Evolutionary conservation across 2,888 invertebrate genomes (phyloP).

Genomic region (Synanthedon myopaeformis): DNA sequence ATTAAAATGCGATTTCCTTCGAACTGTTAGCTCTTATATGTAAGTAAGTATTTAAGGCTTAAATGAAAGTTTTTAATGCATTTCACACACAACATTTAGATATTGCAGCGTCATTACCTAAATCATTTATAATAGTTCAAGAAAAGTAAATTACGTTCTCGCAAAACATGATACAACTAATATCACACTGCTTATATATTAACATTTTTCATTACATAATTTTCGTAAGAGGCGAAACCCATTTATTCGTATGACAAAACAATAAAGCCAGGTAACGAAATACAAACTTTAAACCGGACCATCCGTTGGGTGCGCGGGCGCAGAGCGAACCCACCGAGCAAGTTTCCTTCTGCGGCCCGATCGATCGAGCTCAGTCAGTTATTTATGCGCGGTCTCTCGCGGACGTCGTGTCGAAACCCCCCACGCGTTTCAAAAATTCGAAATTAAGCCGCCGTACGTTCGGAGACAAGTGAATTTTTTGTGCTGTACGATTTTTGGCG

Average conservation of each 20-base stretch:
- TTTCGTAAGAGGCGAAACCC: conserved; percentile 28
- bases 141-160: neutral
- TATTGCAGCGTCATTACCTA: neutral
- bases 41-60: too few relatives aligned
- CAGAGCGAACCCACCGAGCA: conserved; percentile 41
- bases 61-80: too few relatives aligned
- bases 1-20: too few relatives aligned
- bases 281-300: conserved; percentile 49
- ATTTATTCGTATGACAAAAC: conserved; percentile 51
- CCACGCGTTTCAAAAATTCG: conserved; percentile 24
- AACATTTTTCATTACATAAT: conserved; percentile 36
- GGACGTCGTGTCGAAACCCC: conserved; percentile 25
- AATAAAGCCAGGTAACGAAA: conserved; percentile 40
- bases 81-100: neutral
- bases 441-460: conserved; percentile 38
- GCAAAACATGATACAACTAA: neutral
- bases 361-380: conserved; percentile 37
- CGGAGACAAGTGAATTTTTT: conserved; percentile 43
- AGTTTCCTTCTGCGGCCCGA: conserved; percentile 12
- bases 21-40: too few relatives aligned
- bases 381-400: conserved; percentile 32
- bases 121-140: neutral
- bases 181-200: neutral
- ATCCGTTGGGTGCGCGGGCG: conserved; percentile 50
- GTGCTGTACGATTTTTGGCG: conserved; percentile 40